Base-by-base conservation (phyloP, 2,113 vertebrate species). In the Glaucomys volans region DNA sequence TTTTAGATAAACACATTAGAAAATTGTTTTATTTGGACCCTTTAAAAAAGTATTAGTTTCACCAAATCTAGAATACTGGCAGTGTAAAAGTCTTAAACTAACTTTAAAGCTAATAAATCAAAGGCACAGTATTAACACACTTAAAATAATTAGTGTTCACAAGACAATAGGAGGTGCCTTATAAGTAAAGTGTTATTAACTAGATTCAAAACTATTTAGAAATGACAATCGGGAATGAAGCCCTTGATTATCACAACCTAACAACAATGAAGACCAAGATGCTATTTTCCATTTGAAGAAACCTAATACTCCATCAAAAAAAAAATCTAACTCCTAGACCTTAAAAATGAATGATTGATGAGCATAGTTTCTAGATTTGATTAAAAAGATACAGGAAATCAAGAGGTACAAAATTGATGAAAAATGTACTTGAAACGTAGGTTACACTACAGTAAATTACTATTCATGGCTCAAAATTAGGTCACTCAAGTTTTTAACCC, bases 71-170 rank as follows among this genome's bases (percentile, higher is more conserved):
- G 96, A 98, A 14, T 95, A 98, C 92, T 98, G 98, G 98, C 98
- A 98, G 98, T 98, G 98, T 98, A 98, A 98, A 98, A 98, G 96
- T 97, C 91, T 98, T 97, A 98, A 96, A 98, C 97, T 98, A 97
- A 88, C 84, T 97, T 98, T 98, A 98, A 98, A 98, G 98, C 97
- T 98, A 98, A 98, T 91, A 97, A 98, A 98, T 98, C 89, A 98
- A 98, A 99, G 98, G 98, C 98, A 99, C 98, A 98, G 94, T 97
- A 97, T 98, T 97, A 98, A 97, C 96, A 98, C 90, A 98, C 96
- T 97, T 97, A 98, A 92, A 96, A 91, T 97, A 97, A 97, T 81
- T 92, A 96, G 81, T 98, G 94, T 96, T 97, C 95, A 98, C 87
- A 97, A 47, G 95, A 97, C 64, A 93, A 93, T 92, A 98, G 97